Conservation (phyloP, 2,888 invertebrate species). For the Liopterus haemorrhoidalis region DNA sequence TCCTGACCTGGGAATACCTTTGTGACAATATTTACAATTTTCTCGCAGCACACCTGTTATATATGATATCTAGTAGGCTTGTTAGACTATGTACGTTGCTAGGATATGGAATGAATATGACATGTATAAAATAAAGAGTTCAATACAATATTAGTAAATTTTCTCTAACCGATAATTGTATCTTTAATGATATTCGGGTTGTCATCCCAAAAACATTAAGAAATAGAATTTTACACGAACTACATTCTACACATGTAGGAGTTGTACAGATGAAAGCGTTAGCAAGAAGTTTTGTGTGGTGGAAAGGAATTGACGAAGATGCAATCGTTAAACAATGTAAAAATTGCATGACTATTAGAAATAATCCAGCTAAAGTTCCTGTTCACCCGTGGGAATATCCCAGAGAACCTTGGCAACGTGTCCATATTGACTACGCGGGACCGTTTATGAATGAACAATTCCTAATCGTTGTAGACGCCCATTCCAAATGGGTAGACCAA, state of each 20-base stretch:
- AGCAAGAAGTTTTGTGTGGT: slow-evolving; percentile 26
- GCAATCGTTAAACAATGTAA: slow-evolving; percentile 14
- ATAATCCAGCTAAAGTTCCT: slow-evolving; percentile 16
- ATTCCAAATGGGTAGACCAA: slow-evolving; percentile 9
- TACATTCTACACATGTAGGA: slow-evolving; percentile 23
- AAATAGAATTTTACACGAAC: slow-evolving; percentile 12
- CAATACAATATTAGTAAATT: no score
- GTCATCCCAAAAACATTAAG: slow-evolving; percentile 8
- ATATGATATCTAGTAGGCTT: no score
- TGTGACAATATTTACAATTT: no score
- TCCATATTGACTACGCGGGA: slow-evolving; percentile 29
- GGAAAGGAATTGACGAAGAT: slow-evolving; percentile 25
- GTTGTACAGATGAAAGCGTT: slow-evolving; percentile 24
- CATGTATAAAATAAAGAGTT: no score
- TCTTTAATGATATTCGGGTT: slow-evolving; percentile 13
- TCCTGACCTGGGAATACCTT: no score
- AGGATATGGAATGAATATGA: no score
- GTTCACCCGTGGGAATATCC: slow-evolving; percentile 27
- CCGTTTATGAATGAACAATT: slow-evolving; percentile 26
- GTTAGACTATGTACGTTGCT: no score
- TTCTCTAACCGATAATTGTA: no score
- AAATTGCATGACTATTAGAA: slow-evolving; percentile 15
- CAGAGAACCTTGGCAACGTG: slow-evolving; percentile 25
- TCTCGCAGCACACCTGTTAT: no score
- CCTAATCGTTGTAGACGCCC: slow-evolving; percentile 27